These are phyloP conservation scores for Andricus grossulariae DNA, from an alignment of 1,140 invertebrate genomes.

Conservation along the genomic window DNA sequence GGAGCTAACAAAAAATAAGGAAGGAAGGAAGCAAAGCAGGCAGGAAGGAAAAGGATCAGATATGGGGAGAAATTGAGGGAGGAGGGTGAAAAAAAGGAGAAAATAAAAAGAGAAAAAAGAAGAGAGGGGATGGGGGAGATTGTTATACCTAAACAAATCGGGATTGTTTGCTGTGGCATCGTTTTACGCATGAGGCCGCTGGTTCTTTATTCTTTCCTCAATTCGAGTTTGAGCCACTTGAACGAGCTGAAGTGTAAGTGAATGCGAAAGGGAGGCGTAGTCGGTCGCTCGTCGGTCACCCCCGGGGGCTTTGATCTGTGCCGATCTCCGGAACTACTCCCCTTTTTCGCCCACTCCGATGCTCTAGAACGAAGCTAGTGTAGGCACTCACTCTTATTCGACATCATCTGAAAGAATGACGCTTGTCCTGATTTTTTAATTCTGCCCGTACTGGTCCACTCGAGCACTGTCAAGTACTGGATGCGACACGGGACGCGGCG, in stretches of 20 bases:
- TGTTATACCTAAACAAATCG: slow-evolving; percentile 75
- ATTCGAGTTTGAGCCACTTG: slow-evolving; percentile 74
- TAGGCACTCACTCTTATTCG: slow-evolving; percentile 40
- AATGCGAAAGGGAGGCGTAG: slow-evolving; percentile 61
- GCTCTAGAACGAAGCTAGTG: slow-evolving; percentile 40
- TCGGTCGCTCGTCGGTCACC: slow-evolving; percentile 47
- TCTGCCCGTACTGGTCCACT: slow-evolving; percentile 50
- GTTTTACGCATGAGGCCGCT: slow-evolving; percentile 75
- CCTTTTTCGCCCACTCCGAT: slow-evolving; percentile 54
- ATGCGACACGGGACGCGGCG: slow-evolving; percentile 45
- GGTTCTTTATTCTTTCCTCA: slow-evolving; percentile 73
- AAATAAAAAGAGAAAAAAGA: neutral
- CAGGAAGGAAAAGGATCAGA: neutral
- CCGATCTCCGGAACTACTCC: slow-evolving; percentile 57
- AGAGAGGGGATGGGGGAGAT: slow-evolving; percentile 48
- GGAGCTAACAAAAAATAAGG: slow-evolving; percentile 35
- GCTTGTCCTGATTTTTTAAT: slow-evolving; percentile 57
- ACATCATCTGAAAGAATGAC: slow-evolving; percentile 57
- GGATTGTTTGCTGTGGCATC: slow-evolving; percentile 76
- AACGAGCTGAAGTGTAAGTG: slow-evolving; percentile 71
- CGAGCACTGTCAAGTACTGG: slow-evolving; percentile 49
- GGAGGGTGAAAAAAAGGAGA: neutral
- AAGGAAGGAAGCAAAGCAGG: slow-evolving; percentile 31
- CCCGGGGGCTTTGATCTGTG: slow-evolving; percentile 54
- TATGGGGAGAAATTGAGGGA: neutral